Evolutionary conservation across 2,888 invertebrate genomes (phyloP).

Genomic region (Melinopterus prodromus): DNA sequence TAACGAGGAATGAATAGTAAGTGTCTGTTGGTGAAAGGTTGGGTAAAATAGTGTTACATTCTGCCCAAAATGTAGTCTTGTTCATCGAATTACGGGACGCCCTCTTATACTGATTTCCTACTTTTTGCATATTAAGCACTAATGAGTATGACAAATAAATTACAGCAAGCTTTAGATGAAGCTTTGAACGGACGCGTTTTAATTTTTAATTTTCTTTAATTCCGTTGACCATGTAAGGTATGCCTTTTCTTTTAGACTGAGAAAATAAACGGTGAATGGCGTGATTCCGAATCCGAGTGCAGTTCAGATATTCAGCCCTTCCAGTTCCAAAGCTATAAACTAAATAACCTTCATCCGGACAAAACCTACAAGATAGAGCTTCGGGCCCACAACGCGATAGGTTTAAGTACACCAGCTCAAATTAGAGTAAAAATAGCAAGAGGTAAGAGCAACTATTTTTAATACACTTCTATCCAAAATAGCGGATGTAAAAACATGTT

Average conservation of each 20-base stretch:
- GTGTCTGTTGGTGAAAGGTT: too few species aligned
- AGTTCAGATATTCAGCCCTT: conserved; percentile 68
- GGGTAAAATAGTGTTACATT: too few species aligned
- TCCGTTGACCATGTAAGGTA: too few species aligned
- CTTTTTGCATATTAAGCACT: too few species aligned
- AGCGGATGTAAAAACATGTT: not conserved
- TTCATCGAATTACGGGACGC: too few species aligned
- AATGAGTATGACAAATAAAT: too few species aligned
- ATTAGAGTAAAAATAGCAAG: conserved; percentile 85
- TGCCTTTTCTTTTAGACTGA: conserved; percentile 63
- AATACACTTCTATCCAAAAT: conserved; percentile 32
- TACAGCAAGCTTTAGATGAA: too few species aligned
- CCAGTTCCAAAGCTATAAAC: conserved; percentile 71
- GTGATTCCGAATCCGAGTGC: conserved; percentile 63
- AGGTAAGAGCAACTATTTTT: conserved; percentile 71
- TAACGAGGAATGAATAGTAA: too few species aligned
- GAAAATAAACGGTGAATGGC: conserved; percentile 75
- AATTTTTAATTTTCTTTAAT: not conserved
- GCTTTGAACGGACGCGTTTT: too few species aligned
- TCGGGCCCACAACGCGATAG: conserved; percentile 85
- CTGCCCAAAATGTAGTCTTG: too few species aligned
- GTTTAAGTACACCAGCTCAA: conserved; percentile 80
- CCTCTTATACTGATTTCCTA: too few species aligned
- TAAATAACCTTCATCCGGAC: conserved; percentile 76
- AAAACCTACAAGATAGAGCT: conserved; percentile 86